A percentile compares a stretch with the other conserved stretches of the same genome.
Evolutionary conservation across 2,113 vertebrate species (phyloP).

Genomic region (Saguinus midas): DNA sequence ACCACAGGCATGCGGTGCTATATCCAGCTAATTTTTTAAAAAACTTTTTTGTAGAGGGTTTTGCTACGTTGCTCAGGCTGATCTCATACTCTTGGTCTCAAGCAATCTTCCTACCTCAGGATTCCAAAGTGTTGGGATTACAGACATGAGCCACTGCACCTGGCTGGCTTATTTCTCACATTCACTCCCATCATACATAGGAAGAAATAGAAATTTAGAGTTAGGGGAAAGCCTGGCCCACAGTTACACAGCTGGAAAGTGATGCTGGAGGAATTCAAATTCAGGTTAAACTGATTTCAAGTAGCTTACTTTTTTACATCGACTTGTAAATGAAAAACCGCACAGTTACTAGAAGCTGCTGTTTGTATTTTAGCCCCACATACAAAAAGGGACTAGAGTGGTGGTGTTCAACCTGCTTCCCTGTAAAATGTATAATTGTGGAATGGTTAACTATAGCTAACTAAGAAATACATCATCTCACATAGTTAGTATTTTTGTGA

Average conservation of each 20-base stretch:
- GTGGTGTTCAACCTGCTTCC: not conserved
- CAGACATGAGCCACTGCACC: too few species aligned
- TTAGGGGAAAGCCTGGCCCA: not conserved
- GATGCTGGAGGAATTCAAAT: not conserved
- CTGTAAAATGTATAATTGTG: not conserved
- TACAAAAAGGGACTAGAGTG: not conserved
- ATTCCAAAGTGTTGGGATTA: too few species aligned
- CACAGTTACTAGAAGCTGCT: rapidly evolving
- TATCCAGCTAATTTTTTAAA: too few species aligned
- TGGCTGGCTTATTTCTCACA: not conserved
- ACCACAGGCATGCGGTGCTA: too few species aligned
- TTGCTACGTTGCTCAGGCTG: too few species aligned
- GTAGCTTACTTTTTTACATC: not conserved
- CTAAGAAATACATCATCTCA: not conserved
- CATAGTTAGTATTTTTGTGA: not conserved
- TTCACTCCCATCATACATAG: not conserved
- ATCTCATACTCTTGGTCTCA: too few species aligned
- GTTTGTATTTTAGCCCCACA: not conserved
- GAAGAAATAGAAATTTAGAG: not conserved
- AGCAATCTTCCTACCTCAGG: too few species aligned
- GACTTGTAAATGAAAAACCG: not conserved
- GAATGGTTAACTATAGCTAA: not conserved
- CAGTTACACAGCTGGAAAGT: not conserved
- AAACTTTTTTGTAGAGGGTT: too few species aligned
- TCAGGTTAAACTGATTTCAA: not conserved